Conservation (phyloP, 2,797 vertebrate species). For the Megalops cyprinoides region DNA sequence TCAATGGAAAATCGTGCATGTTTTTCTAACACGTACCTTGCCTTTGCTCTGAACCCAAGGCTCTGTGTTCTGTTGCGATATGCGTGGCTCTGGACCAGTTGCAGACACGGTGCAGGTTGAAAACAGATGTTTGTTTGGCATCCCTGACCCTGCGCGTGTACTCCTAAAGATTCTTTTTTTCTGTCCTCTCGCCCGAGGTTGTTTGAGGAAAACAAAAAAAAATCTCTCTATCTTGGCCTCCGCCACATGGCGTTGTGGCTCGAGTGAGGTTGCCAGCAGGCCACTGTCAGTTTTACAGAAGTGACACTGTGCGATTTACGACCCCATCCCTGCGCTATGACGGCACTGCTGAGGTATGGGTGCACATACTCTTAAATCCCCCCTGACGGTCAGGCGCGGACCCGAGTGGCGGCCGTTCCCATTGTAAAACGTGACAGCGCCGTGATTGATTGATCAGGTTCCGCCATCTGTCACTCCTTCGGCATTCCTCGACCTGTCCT, state of each 20-base stretch:
- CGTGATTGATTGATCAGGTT: neutral
- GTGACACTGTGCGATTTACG: neutral
- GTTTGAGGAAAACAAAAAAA: neutral
- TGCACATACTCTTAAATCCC: neutral
- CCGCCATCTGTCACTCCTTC: neutral
- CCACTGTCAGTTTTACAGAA: neutral
- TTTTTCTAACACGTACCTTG: neutral
- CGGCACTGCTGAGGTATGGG: neutral
- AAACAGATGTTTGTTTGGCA: constrained; percentile 36
- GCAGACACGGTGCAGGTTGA: constrained; percentile 20
- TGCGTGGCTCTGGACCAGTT: constrained; percentile 11
- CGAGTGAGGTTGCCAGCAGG: neutral
- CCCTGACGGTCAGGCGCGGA: neutral
- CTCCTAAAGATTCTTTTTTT: neutral
- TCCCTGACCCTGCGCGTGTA: neutral
- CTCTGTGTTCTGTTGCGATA: too few relatives aligned
- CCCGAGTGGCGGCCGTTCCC: neutral
- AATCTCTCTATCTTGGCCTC: neutral
- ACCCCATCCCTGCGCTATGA: neutral
- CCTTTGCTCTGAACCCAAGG: neutral
- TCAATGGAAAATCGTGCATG: neutral
- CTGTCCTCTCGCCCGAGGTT: neutral
- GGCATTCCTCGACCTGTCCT: neutral
- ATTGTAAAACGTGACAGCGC: neutral
- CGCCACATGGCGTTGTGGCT: neutral